Evolutionary conservation across 2,888 invertebrate species (phyloP).

Genomic region (Patella pellucida): DNA sequence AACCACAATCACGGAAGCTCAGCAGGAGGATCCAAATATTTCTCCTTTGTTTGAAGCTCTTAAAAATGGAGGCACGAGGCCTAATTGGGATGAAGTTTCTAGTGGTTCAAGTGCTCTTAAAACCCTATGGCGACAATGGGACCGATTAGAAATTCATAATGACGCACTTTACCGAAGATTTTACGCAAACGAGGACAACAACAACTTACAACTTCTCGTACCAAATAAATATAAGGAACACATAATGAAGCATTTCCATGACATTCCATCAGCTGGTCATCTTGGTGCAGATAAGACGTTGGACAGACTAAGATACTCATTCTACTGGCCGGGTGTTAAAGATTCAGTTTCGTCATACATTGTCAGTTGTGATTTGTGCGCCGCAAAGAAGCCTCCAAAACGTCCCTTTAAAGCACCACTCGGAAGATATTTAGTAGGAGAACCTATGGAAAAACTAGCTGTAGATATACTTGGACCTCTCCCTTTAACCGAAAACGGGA

Average conservation of each 20-base stretch:
- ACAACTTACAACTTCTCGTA: no score
- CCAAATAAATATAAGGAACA: no score
- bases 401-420: conserved; percentile 10
- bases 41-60: no score
- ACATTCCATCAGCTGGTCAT: conserved; percentile 22
- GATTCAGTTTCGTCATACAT: background rate
- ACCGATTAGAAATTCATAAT: no score
- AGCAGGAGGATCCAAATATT: no score
- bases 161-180: no score
- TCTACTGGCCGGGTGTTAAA: conserved; percentile 17
- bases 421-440: background rate
- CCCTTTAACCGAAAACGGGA: conserved; percentile 14
- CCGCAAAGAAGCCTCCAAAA: background rate
- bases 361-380: background rate
- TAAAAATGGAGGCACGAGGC: no score
- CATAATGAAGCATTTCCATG: conserved; percentile 17
- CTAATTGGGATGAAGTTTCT: no score
- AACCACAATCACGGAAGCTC: no score
- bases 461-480: conserved; percentile 20
- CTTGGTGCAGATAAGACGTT: conserved; percentile 15
- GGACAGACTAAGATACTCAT: conserved; percentile 13
- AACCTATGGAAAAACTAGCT: conserved; percentile 21
- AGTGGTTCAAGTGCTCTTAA: no score
- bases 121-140: no score
- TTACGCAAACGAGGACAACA: no score